Evolutionary conservation across 2,888 invertebrate genomes (phyloP).

Genomic region (Calameuta idolon): DNA sequence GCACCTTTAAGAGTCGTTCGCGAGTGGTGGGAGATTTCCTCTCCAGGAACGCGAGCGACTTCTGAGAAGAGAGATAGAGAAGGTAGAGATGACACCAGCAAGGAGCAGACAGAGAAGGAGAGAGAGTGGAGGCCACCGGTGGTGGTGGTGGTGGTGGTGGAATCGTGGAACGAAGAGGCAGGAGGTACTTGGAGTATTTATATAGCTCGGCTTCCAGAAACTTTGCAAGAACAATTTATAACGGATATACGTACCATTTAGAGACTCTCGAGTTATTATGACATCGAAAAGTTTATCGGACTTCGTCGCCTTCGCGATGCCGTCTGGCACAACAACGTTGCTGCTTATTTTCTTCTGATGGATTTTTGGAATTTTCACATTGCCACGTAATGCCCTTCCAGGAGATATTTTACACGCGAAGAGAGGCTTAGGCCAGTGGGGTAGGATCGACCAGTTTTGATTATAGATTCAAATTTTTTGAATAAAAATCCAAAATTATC

Average conservation of each 20-base stretch:
- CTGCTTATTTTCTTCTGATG: not conserved
- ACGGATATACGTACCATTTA: conserved; percentile 60
- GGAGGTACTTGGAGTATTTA: conserved; percentile 46
- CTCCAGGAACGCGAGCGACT: not conserved
- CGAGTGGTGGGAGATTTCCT: conserved; percentile 7
- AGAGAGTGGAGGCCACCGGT: conserved; percentile 23
- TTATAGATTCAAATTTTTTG: not conserved
- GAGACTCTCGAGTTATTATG: conserved; percentile 57
- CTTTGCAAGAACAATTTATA: conserved; percentile 60
- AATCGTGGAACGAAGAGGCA: conserved; percentile 22
- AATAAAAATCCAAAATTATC: not conserved
- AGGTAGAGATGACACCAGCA: not conserved
- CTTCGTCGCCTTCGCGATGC: conserved; percentile 22
- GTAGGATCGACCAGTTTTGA: not conserved
- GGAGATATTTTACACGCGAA: not conserved
- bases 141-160: not conserved
- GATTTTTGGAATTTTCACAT: not conserved
- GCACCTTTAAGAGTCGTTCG: conserved; percentile 47
- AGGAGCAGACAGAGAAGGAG: not conserved
- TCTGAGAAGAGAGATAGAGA: not conserved
- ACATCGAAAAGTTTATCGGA: conserved; percentile 55
- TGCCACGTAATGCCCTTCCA: not conserved
- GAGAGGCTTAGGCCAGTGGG: not conserved
- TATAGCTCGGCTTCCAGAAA: conserved; percentile 54
- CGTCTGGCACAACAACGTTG: not conserved